phyloP scores from a whole-genome alignment of 2,797 vertebrate species.

The Cottoperca gobio region DNA sequence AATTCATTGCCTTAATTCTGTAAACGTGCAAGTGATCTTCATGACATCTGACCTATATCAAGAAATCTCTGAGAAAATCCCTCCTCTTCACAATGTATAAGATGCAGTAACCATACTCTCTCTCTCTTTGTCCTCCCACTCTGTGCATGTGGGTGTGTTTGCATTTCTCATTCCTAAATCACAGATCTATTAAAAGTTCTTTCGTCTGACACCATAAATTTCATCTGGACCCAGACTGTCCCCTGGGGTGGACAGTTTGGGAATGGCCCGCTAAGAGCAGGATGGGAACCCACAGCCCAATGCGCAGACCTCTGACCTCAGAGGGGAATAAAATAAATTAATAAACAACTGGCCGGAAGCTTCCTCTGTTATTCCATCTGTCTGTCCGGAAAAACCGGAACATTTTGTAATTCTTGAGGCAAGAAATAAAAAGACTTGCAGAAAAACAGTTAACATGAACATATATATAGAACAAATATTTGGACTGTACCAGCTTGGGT shows the following conservation, averaged over 20 bases:
- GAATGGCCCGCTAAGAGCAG: conserved; percentile 58
- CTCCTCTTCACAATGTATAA: conserved; percentile 19
- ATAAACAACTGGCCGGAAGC: conserved; percentile 73
- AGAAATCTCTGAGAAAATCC: conserved; percentile 53
- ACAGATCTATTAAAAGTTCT: conserved; percentile 68
- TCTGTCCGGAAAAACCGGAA: conserved; percentile 40
- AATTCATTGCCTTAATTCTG: neutral
- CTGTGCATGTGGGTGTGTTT: conserved; percentile 52
- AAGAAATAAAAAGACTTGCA: neutral
- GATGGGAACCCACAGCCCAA: conserved; percentile 76
- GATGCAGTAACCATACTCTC: conserved; percentile 3
- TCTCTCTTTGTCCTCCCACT: neutral
- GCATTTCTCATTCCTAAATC: conserved; percentile 70
- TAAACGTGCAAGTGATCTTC: neutral
- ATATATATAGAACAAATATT: neutral
- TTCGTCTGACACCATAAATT: conserved; percentile 72
- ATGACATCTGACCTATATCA: conserved; percentile 11
- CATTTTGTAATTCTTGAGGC: conserved; percentile 5
- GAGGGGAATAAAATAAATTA: conserved; percentile 70
- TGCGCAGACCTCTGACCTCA: conserved; percentile 67
- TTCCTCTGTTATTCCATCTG: conserved; percentile 54
- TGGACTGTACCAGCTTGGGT: neutral
- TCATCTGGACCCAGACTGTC: conserved; percentile 61
- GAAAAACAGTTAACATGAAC: neutral
- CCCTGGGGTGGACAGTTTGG: conserved; percentile 60